Evolutionary conservation across 2,113 vertebrate species (phyloP).

Genomic region (Gopherus evgoodei): DNA sequence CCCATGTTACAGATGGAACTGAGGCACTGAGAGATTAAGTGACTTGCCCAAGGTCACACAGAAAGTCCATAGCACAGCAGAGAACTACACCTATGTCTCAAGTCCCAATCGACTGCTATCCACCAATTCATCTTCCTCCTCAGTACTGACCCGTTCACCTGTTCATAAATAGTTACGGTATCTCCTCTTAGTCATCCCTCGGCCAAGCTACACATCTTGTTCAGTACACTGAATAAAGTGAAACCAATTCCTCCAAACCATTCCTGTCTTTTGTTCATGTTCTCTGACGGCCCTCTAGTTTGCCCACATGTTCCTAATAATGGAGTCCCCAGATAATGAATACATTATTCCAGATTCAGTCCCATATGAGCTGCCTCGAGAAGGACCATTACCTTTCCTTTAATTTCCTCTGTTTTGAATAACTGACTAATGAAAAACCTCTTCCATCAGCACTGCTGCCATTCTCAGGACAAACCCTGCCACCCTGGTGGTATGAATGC

Average conservation of each 20-base stretch:
- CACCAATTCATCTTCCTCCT: background rate
- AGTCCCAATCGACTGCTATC: background rate
- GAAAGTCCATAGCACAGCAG: background rate
- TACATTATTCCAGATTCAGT: background rate
- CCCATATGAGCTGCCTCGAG: background rate
- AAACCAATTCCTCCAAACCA: background rate
- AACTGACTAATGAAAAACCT: background rate
- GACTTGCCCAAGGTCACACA: background rate
- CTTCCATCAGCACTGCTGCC: background rate
- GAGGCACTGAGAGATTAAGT: background rate
- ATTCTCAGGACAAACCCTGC: constrained; percentile 34
- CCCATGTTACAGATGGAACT: background rate
- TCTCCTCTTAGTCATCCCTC: background rate
- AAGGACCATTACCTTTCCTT: background rate
- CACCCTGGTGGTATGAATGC: constrained; percentile 19
- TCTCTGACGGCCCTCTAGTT: background rate
- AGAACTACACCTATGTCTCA: background rate
- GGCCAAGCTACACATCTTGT: background rate
- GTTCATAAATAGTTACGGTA: background rate
- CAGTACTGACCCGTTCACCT: background rate
- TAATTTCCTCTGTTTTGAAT: background rate
- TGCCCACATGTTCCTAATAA: background rate
- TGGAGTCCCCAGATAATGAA: background rate
- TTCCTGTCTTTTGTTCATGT: background rate
- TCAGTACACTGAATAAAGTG: background rate